phyloP scores from a whole-genome alignment of 2,113 vertebrate genomes.

The Isurus oxyrinchus region DNA sequence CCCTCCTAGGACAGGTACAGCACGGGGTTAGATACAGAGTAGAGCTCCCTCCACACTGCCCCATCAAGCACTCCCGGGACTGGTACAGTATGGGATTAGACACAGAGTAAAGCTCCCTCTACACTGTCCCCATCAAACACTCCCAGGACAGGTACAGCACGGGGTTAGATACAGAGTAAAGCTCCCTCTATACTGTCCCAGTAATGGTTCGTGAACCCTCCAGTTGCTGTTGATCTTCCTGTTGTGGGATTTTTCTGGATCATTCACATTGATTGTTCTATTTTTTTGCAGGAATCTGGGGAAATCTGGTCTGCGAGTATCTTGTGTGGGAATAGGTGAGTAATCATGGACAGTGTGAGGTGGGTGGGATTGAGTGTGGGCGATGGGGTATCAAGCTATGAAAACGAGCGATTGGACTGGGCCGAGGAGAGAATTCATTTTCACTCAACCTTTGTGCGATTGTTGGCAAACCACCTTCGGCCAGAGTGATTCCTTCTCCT shows the following conservation, averaged over 20 bases:
- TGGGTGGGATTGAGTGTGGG: background rate
- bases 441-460: too few relatives aligned
- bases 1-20: too few relatives aligned
- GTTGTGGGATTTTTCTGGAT: too few relatives aligned
- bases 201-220: background rate
- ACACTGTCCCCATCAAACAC: too few relatives aligned
- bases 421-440: background rate
- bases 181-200: background rate
- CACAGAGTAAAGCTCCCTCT: too few relatives aligned
- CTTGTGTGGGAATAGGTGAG: slow-evolving; percentile 70
- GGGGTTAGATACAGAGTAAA: too few relatives aligned
- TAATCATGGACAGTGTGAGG: background rate
- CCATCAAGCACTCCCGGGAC: background rate
- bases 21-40: too few relatives aligned
- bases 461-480: too few relatives aligned
- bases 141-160: too few relatives aligned
- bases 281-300: slow-evolving; percentile 62
- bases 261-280: background rate
- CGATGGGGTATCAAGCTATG: fast-evolving
- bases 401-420: background rate
- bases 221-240: background rate
- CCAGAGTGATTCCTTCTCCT: too few relatives aligned
- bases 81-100: too few relatives aligned
- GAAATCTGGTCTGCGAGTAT: slow-evolving; percentile 68
- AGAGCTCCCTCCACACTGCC: background rate